A percentile compares a stretch with the other conserved stretches of the same genome.
Conservation (phyloP, 2,113 vertebrate species). For the Hippocampus comes region DNA sequence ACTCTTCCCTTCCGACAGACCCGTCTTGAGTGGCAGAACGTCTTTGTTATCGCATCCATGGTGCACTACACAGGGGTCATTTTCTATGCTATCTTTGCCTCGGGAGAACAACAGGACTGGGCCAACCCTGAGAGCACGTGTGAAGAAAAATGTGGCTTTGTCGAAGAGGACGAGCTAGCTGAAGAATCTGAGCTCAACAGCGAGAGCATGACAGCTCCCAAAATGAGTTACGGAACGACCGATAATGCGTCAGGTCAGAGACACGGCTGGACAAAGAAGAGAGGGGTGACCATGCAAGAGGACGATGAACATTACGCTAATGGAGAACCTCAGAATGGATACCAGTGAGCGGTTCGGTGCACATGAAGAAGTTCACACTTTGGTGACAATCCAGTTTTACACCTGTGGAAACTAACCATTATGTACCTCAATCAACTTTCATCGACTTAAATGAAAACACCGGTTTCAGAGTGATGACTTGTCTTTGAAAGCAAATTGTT, state of each 20-base stretch:
- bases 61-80: conserved; percentile 94
- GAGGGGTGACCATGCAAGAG: conserved; percentile 68
- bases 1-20: conserved; percentile 71
- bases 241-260: conserved; percentile 73
- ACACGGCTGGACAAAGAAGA: conserved; percentile 77
- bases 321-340: conserved; percentile 74
- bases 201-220: conserved; percentile 70
- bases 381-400: conserved; percentile 13
- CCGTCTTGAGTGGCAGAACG: conserved; percentile 95
- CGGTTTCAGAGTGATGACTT: conserved; percentile 13
- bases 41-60: conserved; percentile 91
- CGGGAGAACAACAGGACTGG: conserved; percentile 97
- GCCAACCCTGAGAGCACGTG: conserved; percentile 86
- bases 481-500: not conserved
- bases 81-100: conserved; percentile 95
- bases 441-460: conserved; percentile 13
- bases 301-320: conserved; percentile 80
- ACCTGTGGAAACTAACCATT: conserved; percentile 14
- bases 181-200: conserved; percentile 85
- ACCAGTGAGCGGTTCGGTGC: conserved; percentile 63
- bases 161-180: conserved; percentile 88
- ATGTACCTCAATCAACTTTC: conserved; percentile 20
- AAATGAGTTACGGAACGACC: conserved; percentile 83
- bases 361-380: conserved; percentile 18
- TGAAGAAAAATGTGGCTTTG: conserved; percentile 90